Conservation (phyloP, 2,797 vertebrate genomes). For the Channallabes apus region DNA sequence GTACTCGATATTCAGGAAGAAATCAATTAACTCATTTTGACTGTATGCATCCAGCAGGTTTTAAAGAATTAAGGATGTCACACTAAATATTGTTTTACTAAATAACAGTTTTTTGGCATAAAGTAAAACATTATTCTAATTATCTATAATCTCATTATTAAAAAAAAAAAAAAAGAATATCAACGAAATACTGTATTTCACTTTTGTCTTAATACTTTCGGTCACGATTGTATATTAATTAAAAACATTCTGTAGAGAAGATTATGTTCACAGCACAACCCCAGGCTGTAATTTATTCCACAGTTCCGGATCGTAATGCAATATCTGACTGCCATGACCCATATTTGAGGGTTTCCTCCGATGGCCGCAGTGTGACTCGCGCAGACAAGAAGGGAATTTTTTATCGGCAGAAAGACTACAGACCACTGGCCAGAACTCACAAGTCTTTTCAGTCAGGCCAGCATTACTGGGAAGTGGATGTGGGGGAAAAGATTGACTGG, state of each 20-base stretch:
- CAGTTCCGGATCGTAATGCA: constrained; percentile 54
- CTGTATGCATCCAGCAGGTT: no score
- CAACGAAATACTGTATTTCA: no score
- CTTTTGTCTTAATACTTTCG: no score
- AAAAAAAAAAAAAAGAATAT: no score
- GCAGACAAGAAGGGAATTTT: constrained; percentile 48
- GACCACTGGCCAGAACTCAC: constrained; percentile 49
- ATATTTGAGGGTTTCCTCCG: constrained; percentile 48
- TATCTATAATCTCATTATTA: no score
- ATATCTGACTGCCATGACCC: constrained; percentile 50
- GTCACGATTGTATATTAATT: neutral
- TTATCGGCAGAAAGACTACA: constrained; percentile 37
- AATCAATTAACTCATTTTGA: no score
- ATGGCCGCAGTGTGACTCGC: constrained; percentile 47
- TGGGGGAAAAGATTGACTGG: constrained; percentile 57
- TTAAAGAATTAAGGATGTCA: no score
- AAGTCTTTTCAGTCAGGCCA: constrained; percentile 50
- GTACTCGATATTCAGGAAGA: no score
- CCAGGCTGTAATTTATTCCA: neutral
- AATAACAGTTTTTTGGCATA: no score
- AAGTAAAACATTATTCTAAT: no score
- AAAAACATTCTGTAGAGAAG: neutral
- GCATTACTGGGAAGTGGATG: constrained; percentile 59
- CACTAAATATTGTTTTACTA: no score
- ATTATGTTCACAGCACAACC: neutral